Conservation (phyloP, 1,140 invertebrate genomes). For the Saxidomus purpurata region DNA sequence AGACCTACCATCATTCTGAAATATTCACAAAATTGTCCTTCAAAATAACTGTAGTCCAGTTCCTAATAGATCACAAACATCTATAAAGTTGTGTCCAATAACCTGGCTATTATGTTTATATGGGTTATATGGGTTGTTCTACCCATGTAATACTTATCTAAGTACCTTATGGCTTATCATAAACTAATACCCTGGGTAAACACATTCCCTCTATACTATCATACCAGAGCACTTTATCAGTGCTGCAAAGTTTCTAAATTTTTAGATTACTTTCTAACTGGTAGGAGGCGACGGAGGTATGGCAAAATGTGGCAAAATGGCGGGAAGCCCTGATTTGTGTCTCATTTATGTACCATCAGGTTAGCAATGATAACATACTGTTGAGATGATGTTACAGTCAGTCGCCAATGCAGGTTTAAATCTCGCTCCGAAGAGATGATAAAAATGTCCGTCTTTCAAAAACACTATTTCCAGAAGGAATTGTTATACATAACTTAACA, state of each 20-base stretch:
- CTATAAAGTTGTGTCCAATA: slow-evolving; percentile 19
- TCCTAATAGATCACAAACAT: slow-evolving; percentile 9
- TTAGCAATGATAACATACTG: too few relatives aligned
- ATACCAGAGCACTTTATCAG: slow-evolving; percentile 33
- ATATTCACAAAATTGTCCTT: not conserved
- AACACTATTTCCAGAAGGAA: too few relatives aligned
- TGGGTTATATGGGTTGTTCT: not conserved
- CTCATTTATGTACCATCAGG: too few relatives aligned
- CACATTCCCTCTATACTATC: slow-evolving; percentile 49
- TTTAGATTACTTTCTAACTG: slow-evolving; percentile 28
- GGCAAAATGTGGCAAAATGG: not conserved
- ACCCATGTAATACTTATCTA: slow-evolving; percentile 63
- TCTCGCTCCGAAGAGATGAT: too few relatives aligned
- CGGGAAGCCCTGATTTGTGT: too few relatives aligned
- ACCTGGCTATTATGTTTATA: not conserved
- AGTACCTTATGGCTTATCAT: slow-evolving; percentile 58
- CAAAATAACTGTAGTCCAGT: not conserved
- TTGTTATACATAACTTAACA: too few relatives aligned
- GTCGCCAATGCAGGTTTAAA: too few relatives aligned
- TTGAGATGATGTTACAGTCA: too few relatives aligned
- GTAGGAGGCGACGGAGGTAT: not conserved
- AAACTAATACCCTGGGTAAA: slow-evolving; percentile 58
- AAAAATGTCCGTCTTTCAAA: too few relatives aligned
- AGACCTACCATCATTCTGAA: not conserved
- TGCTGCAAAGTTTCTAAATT: slow-evolving; percentile 11